Conservation (phyloP, 2,797 vertebrate species). For the Australoheros facetus region DNA sequence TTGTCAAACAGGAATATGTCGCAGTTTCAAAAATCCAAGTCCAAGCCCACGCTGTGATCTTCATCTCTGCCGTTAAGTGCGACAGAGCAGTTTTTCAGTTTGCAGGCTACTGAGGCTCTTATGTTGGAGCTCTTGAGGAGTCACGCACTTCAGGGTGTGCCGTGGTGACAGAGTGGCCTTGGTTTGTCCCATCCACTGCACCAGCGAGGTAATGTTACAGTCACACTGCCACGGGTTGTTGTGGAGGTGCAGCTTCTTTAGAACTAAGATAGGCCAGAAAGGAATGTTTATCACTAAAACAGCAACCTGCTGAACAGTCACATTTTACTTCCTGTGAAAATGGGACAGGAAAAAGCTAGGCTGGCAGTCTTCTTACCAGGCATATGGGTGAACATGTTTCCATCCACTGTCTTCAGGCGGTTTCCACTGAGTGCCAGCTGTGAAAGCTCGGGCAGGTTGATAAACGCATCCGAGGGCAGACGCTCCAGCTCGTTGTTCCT, state of each 20-base stretch:
- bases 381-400: slow-evolving; percentile 72
- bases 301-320: background rate
- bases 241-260: slow-evolving; percentile 78
- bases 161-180: slow-evolving; percentile 59
- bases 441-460: slow-evolving; percentile 73
- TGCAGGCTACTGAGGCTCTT: slow-evolving; percentile 68
- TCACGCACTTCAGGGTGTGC: slow-evolving; percentile 60
- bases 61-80: slow-evolving; percentile 32
- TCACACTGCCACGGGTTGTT: slow-evolving; percentile 83
- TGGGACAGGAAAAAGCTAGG: background rate
- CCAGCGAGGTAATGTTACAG: slow-evolving; percentile 76
- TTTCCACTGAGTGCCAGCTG: slow-evolving; percentile 81
- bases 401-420: slow-evolving; percentile 77
- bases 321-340: background rate
- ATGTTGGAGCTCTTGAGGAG: slow-evolving; percentile 69
- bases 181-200: slow-evolving; percentile 72
- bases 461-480: slow-evolving; percentile 75
- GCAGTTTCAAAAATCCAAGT: background rate
- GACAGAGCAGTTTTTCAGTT: slow-evolving; percentile 58
- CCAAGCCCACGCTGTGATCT: background rate
- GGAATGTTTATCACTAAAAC: background rate
- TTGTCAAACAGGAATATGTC: background rate
- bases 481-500: slow-evolving; percentile 78
- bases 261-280: slow-evolving; percentile 53
- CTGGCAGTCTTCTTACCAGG: slow-evolving; percentile 65